These are phyloP conservation scores for Tragelaphus buxtoni DNA, from an alignment of 2,113 vertebrate species.

Conservation along the genomic window DNA sequence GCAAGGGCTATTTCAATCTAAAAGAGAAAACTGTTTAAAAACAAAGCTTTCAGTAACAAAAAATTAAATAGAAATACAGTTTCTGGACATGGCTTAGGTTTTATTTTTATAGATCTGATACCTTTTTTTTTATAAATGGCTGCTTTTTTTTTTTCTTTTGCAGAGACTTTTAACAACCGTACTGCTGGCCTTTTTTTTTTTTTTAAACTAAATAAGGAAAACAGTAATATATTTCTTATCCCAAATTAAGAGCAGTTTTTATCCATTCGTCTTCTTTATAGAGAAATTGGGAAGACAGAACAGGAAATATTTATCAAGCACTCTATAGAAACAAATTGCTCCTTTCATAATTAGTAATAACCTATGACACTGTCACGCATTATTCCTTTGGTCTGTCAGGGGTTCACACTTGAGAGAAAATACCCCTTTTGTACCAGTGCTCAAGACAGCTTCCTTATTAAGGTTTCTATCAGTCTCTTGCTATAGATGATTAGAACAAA, in stretches of 20 bases:
- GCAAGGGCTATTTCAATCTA: slow-evolving; percentile 4
- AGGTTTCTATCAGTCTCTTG: slow-evolving; percentile 6
- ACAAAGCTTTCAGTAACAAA: neutral
- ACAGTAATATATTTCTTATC: neutral
- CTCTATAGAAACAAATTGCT: slow-evolving; percentile 33
- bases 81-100: neutral
- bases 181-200: neutral
- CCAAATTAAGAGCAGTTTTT: slow-evolving; percentile 36
- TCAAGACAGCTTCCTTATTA: neutral
- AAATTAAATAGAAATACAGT: neutral
- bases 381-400: slow-evolving; percentile 29
- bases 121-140: neutral
- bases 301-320: slow-evolving; percentile 51
- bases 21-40: slow-evolving; percentile 7
- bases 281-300: slow-evolving; percentile 26
- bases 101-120: neutral
- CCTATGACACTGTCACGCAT: neutral
- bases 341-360: slow-evolving; percentile 51
- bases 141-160: neutral
- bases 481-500: neutral
- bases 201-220: slow-evolving; percentile 22
- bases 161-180: neutral
- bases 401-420: neutral
- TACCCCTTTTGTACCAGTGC: neutral
- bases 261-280: slow-evolving; percentile 36